phyloP scores from a whole-genome alignment of 92 coral and sea anemone species.

The Pocillopora meandrina region DNA sequence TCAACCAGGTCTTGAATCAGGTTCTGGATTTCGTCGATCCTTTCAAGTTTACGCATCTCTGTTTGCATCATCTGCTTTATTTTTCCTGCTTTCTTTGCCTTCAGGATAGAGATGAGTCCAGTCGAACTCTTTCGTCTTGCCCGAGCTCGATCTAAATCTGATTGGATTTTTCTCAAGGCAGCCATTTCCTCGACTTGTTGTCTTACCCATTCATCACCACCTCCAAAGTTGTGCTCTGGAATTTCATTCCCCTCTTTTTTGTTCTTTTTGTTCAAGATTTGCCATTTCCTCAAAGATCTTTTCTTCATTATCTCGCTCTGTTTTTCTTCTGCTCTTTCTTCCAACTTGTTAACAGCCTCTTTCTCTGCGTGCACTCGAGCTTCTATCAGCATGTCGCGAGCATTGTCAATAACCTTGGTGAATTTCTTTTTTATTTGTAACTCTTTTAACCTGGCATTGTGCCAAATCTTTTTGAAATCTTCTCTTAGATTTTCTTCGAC shows the following conservation, averaged over 20 bases:
- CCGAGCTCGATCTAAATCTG: slow-evolving; percentile 79
- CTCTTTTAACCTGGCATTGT: slow-evolving; percentile 66
- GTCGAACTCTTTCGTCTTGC: slow-evolving; percentile 63
- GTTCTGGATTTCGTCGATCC: slow-evolving; percentile 72
- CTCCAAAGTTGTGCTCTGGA: slow-evolving; percentile 28
- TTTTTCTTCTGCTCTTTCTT: slow-evolving; percentile 70
- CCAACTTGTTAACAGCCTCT: slow-evolving; percentile 59
- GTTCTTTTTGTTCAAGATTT: slow-evolving; percentile 1
- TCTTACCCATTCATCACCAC: slow-evolving; percentile 44
- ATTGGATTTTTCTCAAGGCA: slow-evolving; percentile 72
- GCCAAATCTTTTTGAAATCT: slow-evolving; percentile 66
- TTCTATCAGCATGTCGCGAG: slow-evolving; percentile 57
- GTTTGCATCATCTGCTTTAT: slow-evolving; percentile 53
- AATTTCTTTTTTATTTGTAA: slow-evolving; percentile 56
- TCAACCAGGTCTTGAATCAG: slow-evolving; percentile 63
- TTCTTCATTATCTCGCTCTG: slow-evolving; percentile 62
- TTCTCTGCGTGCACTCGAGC: slow-evolving; percentile 76
- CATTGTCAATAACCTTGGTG: slow-evolving; percentile 46
- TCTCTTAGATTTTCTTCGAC: slow-evolving; percentile 74
- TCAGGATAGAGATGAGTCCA: slow-evolving; percentile 39
- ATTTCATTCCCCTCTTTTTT: not conserved
- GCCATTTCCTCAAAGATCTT: slow-evolving; percentile 58
- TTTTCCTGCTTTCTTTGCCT: slow-evolving; percentile 44
- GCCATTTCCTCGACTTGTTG: slow-evolving; percentile 65
- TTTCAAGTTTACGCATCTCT: slow-evolving; percentile 70